Base-by-base conservation (phyloP, 2,888 invertebrate species). In the Hedya salicella region DNA sequence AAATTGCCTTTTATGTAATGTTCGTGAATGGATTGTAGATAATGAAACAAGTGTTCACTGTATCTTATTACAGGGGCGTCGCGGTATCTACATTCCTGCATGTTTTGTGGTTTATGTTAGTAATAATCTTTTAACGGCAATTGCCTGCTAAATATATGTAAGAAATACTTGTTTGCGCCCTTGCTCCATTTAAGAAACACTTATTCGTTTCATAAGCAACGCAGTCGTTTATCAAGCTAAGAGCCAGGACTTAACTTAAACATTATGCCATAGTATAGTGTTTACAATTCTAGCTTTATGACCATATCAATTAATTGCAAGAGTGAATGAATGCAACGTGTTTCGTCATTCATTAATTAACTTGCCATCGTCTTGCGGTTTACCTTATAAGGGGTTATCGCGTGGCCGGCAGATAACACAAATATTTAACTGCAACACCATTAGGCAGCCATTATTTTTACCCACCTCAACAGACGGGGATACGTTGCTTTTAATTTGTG, bases 21-120 rank as follows among this genome's bases (percentile, higher is more conserved):
- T 70, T 73, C 72, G 73, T 71, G 65, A 77, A 81, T 83, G 78
- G 80, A 80, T 79, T 75, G 70, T 65, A 72, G 82, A 83, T 84
- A 83, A 80, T 73, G 73, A 71, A 74, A 72, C 82, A 79, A 81
- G 79, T 83, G 81, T 78, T 78, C 75, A 68, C 65, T 71, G 81
- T 85, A 82, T 87, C 81, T 83, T 78, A 85, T 89, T 88, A 87
- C 86, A 70, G 81, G 83, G 86, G 87, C 83, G 85, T 80, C 71
- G 69, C 53, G 50, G 57, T 76, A 71, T 64, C 67, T 68, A 73
- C 78, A 79, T 82, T 81, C 79, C 79, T 74, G 74, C 74, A 72
- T 78, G 78, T 80, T 78, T 77, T 73, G 74, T 71, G 72, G 61
- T 70, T 68, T 64, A 67, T 52, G 68, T 65, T 59, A 67, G 67